Evolutionary conservation across 2,888 invertebrate genomes (phyloP).

Genomic region (Pachliopta kotzebuea): DNA sequence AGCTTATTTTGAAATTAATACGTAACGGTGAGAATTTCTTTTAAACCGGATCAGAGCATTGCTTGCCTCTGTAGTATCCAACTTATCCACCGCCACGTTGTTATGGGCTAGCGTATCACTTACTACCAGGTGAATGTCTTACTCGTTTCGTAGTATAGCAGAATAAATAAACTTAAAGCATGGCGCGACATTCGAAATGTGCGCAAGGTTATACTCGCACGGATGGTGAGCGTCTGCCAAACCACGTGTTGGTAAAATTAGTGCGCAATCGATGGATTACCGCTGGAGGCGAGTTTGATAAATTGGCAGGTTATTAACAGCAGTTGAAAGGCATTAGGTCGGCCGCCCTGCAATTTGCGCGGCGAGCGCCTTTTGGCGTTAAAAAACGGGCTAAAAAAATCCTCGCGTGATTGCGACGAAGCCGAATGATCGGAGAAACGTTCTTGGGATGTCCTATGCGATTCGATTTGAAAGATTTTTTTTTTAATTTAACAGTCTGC

Average conservation of each 20-base stretch:
- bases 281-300: constrained; percentile 71
- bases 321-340: constrained; percentile 80
- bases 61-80: too few species aligned
- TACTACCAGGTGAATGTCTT: too few species aligned
- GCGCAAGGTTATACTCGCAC: constrained; percentile 1
- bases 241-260: constrained; percentile 41
- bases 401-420: constrained; percentile 61
- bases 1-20: too few species aligned
- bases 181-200: neutral
- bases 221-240: constrained; percentile 2
- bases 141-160: too few species aligned
- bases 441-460: constrained; percentile 43
- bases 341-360: constrained; percentile 77
- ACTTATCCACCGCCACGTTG: too few species aligned
- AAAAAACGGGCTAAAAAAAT: constrained; percentile 72
- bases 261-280: constrained; percentile 47
- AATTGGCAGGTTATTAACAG: constrained; percentile 81
- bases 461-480: neutral
- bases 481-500: neutral
- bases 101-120: too few species aligned
- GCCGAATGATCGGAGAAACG: constrained; percentile 48
- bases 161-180: too few species aligned
- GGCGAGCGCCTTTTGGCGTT: constrained; percentile 57
- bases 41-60: too few species aligned
- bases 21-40: too few species aligned